A percentile compares a stretch with the other conserved stretches of the same genome.
These are phyloP conservation scores for Heliconius nattereri DNA, from an alignment of 1,140 invertebrate species.

Conservation along the genomic window DNA sequence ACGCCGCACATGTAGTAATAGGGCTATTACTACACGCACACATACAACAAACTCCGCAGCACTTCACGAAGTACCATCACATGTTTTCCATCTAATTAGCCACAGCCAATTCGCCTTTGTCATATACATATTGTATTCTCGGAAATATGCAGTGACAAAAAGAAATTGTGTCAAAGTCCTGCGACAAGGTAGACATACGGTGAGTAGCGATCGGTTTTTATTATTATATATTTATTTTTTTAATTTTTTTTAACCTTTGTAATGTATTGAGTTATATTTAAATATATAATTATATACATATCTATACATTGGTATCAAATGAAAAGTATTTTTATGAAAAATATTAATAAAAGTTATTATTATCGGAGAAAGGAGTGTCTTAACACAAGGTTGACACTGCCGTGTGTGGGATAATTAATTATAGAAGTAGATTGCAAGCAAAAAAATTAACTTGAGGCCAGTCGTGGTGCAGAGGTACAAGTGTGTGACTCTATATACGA, in stretches of 20 bases:
- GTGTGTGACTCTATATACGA: no score
- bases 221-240: no score
- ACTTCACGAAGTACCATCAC: not conserved
- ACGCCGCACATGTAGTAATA: no score
- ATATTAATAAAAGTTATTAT: no score
- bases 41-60: not conserved
- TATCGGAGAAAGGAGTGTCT: no score
- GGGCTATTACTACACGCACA: no score
- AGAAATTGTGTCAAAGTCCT: constrained; percentile 54
- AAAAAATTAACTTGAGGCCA: no score
- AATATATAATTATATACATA: not conserved
- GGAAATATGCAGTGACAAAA: constrained; percentile 69
- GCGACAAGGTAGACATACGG: constrained; percentile 38
- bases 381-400: no score
- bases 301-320: not conserved
- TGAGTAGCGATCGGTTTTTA: constrained; percentile 19
- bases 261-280: not conserved
- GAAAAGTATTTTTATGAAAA: no score
- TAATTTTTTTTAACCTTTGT: not conserved
- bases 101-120: constrained; percentile 68
- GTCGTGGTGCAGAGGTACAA: no score
- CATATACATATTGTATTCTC: constrained; percentile 56
- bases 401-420: no score
- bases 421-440: no score
- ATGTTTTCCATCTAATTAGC: constrained; percentile 64